A percentile compares a stretch with the other conserved stretches of the same genome.
These are phyloP conservation scores for Galendromus occidentalis DNA, from an alignment of 1,140 invertebrate species.

Conservation along the genomic window DNA sequence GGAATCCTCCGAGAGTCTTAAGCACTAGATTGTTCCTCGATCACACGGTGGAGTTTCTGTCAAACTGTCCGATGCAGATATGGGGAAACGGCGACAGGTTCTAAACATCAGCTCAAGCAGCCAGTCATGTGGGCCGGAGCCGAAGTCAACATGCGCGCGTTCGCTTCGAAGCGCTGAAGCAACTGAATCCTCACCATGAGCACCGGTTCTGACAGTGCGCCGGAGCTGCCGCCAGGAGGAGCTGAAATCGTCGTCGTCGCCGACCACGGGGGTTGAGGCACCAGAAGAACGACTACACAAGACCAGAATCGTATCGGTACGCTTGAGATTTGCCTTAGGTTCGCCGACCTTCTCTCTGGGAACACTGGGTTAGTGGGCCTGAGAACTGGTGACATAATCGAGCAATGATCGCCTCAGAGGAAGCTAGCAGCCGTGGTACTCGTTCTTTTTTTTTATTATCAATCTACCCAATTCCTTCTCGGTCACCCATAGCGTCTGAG, in stretches of 20 bases:
- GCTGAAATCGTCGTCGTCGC: background rate
- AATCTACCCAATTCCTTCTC: too few relatives aligned
- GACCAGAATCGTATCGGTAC: too few relatives aligned
- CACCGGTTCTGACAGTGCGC: background rate
- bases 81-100: background rate
- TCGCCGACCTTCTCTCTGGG: too few relatives aligned
- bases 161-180: constrained; percentile 6
- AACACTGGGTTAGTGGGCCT: too few relatives aligned
- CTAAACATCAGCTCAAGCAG: background rate
- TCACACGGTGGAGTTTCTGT: background rate
- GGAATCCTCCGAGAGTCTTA: background rate
- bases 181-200: background rate
- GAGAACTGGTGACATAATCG: too few relatives aligned
- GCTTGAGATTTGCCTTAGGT: too few relatives aligned
- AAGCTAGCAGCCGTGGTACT: too few relatives aligned
- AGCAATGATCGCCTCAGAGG: too few relatives aligned
- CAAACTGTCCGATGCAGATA: background rate
- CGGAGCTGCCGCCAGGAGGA: constrained; percentile 8
- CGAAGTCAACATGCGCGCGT: constrained; percentile 6
- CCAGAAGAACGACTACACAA: too few relatives aligned
- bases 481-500: too few relatives aligned
- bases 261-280: background rate
- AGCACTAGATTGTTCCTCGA: background rate
- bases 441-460: too few relatives aligned
- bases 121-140: constrained; percentile 1